Base-by-base conservation (phyloP, 2,888 invertebrate species). In the Oligia latruncula region DNA sequence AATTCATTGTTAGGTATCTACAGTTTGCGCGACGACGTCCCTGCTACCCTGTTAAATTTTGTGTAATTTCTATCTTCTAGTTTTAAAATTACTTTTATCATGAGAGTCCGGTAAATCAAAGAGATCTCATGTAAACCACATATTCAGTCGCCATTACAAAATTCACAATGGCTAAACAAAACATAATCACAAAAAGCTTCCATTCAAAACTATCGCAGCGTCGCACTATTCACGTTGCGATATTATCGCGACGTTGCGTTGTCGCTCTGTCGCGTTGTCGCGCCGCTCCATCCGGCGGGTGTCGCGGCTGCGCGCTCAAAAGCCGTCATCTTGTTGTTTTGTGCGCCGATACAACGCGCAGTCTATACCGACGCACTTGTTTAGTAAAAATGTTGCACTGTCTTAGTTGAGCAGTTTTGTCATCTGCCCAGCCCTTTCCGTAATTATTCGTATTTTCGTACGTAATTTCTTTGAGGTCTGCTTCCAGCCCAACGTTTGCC, bases 201-300 rank as follows among this genome's bases (percentile, higher is more conserved):
- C 80, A 88, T 87, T 86, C 87, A 82, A 76, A 87, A 89, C 87
- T 88, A 86, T 87, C 73, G 64, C 78, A n/a, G 71, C n/a, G 67
- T 29, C 79, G 46, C 68, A 74, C 80, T 71, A 81, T 88, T 80
- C 84, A 86, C 72, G 43, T 13, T 17, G 72, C 78, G 84, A 84
- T 84, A 75, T 77, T 86, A 90, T 89, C 88, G 77, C 83, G 70
- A 74, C 77, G 78, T 64, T 60, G 83, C 79, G 85, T 87, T 85
- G 88, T 88, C 83, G 81, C 82, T 85, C 75, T 73, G 82, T 83
- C 83, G 87, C 80, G 82, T 82, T 80, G 86, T 82, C 81, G 85
- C 80, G 87, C 68, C 87, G 72, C 76, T 68, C 78, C 90, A 89
- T 90, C 90, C 90, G 90, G 84, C 88, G 86, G 82, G 82, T 90